phyloP scores from a whole-genome alignment of 2,797 vertebrate genomes.

The Hypotaenidia okinawae region DNA sequence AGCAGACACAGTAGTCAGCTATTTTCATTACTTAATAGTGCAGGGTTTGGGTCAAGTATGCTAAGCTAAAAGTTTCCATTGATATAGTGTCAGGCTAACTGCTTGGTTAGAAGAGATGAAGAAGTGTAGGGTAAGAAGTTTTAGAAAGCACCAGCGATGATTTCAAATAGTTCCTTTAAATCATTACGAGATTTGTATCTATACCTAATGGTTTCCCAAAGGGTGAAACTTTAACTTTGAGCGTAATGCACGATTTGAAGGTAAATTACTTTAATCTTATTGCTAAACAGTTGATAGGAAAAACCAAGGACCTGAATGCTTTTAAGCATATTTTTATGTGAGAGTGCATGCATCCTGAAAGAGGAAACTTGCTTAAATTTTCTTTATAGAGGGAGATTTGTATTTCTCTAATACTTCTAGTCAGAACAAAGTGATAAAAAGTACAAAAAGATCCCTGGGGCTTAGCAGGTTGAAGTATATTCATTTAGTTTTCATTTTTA shows the following conservation, averaged over 20 bases:
- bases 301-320: background rate
- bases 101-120: background rate
- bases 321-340: background rate
- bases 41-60: background rate
- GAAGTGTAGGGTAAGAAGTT: background rate
- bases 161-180: background rate
- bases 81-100: background rate
- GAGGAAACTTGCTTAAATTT: background rate
- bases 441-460: background rate
- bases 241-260: background rate
- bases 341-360: background rate
- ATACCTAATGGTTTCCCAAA: background rate
- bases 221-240: background rate
- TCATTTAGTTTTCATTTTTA: background rate
- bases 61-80: background rate
- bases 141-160: background rate
- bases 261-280: background rate
- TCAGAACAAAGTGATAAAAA: background rate
- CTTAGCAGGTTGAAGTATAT: background rate
- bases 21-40: background rate
- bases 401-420: background rate
- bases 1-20: background rate
- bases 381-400: background rate
- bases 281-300: background rate
- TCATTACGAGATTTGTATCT: background rate